These are phyloP conservation scores for Limenitis camilla DNA, from an alignment of 2,888 invertebrate species.

Conservation along the genomic window DNA sequence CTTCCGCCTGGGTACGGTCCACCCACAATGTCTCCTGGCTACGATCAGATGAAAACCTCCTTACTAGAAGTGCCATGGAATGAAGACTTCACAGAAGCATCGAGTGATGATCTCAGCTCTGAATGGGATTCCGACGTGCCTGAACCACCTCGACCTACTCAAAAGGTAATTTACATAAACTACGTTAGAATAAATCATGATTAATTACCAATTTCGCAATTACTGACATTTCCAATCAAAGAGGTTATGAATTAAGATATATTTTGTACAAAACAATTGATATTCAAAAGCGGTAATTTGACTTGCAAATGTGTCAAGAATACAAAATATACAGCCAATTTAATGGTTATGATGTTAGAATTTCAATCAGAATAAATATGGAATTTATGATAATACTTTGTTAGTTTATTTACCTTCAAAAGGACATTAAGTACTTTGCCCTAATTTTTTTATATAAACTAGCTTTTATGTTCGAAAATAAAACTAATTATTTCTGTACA, in stretches of 20 bases:
- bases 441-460: no score
- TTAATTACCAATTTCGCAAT: conserved; percentile 10
- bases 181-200: background rate
- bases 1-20: conserved; percentile 64
- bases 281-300: conserved; percentile 18
- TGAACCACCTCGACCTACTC: conserved; percentile 65
- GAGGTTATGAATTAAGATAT: no score
- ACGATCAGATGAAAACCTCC: conserved; percentile 86
- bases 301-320: conserved; percentile 29
- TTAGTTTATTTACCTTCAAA: background rate
- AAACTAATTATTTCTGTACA: background rate
- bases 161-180: conserved; percentile 44
- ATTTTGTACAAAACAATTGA: no score
- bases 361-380: no score
- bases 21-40: conserved; percentile 75
- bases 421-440: background rate
- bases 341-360: background rate
- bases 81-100: conserved; percentile 90
- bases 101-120: conserved; percentile 91
- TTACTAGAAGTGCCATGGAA: conserved; percentile 83
- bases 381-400: background rate
- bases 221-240: conserved; percentile 23
- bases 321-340: conserved; percentile 20
- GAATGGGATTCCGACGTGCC: conserved; percentile 92
- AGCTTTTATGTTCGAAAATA: background rate